Base-by-base conservation (phyloP, 2,888 invertebrate genomes). In the Coleophora deauratella region DNA sequence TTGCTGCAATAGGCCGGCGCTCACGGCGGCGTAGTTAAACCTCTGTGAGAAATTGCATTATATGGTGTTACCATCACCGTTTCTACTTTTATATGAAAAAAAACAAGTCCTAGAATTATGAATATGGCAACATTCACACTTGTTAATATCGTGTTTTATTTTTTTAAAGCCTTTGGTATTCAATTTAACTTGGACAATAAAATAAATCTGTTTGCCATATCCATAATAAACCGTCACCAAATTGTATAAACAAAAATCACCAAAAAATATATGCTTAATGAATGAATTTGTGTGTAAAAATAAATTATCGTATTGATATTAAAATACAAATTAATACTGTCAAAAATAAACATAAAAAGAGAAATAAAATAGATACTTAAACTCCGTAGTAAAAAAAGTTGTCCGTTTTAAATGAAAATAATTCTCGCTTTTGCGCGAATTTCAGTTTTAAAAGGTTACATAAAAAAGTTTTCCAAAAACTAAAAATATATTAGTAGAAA, bases 21-120 rank as follows among this genome's bases (percentile, higher is more conserved):
- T 84, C 69, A 82, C 82, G 55, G 84, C 70, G 68, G 85, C 85
- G 81, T 86, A 86, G 84, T 84, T 85, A 85, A 86, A 85, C 76
- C 82, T 82, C 86, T 86, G 86, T 62, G 79, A 77, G 73, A 75
- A 66, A 72, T 62, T 70, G 65, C 53, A 21, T 21, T 21, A 21
- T 21, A 4, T 4, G 68, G 66, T 70, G 71, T 80, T 79, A 84
- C 84, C 84, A 74, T 77, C 84, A 84, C 84, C 84, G 61, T 62
- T 69, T 66, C 62, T 46, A 35, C 39, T 4, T 21, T 21, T 21
- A 21, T 21, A 6, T 52, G 6, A 21, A 21, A 21, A 21, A 21
- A 21, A 21, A 21, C 21, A 21, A 21, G 21, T 21, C 3, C 6
- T 21, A 47, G 41, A 44, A 38, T 32, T 41, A 51, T 56, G 47